Conservation (phyloP, 1,140 invertebrate species). For the Odontomachus brunneus region DNA sequence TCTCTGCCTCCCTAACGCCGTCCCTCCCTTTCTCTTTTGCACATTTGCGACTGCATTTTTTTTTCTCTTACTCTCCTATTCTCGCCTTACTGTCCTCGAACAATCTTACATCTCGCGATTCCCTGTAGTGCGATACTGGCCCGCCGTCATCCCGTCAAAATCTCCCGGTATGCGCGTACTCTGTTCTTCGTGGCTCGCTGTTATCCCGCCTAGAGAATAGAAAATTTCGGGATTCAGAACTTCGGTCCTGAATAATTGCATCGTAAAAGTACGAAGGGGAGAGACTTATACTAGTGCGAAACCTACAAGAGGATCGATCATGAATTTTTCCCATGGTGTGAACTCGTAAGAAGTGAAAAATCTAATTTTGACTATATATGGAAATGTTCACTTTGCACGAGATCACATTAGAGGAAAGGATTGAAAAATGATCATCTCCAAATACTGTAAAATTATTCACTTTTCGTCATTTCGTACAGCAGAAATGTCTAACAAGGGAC, state of each 20-base stretch:
- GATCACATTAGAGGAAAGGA: too few relatives aligned
- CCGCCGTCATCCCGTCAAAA: background rate
- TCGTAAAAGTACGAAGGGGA: background rate
- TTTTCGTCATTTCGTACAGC: too few relatives aligned
- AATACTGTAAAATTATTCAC: too few relatives aligned
- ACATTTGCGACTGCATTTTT: slow-evolving; percentile 1
- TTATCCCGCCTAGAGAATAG: background rate
- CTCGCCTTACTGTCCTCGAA: slow-evolving; percentile 16
- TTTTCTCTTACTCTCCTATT: background rate
- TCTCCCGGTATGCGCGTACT: background rate
- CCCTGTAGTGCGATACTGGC: background rate
- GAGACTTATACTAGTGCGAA: background rate
- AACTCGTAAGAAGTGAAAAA: too few relatives aligned
- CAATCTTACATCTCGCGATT: slow-evolving; percentile 65
- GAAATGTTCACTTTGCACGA: too few relatives aligned
- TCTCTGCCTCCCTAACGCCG: slow-evolving; percentile 48
- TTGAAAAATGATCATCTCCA: too few relatives aligned
- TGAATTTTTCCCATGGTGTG: too few relatives aligned
- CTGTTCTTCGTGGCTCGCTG: background rate
- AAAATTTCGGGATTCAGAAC: background rate
- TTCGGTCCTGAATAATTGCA: background rate
- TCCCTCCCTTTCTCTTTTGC: background rate
- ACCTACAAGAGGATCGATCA: too few relatives aligned
- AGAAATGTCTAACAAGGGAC: too few relatives aligned
- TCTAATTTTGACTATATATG: too few relatives aligned